These are phyloP conservation scores for Polypedilum pembai DNA, from an alignment of 1,140 invertebrate genomes.

Conservation along the genomic window DNA sequence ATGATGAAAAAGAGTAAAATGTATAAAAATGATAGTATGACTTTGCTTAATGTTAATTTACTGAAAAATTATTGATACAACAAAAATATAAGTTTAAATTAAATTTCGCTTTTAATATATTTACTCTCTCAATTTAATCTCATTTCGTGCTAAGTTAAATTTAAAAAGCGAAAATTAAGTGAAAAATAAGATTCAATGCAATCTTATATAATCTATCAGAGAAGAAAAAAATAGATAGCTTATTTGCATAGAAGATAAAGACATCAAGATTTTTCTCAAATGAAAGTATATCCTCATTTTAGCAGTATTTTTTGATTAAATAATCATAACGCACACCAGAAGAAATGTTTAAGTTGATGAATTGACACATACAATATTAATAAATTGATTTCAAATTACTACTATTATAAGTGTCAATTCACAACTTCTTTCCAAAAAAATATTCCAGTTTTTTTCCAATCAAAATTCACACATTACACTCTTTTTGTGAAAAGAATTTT, in stretches of 20 bases:
- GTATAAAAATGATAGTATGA: not conserved
- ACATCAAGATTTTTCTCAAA: not conserved
- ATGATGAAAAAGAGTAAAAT: not conserved
- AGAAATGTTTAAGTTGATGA: not conserved
- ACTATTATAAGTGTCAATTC: conserved; percentile 2
- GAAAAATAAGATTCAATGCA: not conserved
- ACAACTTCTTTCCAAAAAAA: not conserved
- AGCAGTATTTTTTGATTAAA: not conserved
- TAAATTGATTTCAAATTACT: not conserved
- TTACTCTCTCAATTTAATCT: conserved; percentile 18
- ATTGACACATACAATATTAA: not conserved
- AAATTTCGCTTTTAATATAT: not conserved
- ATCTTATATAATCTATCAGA: not conserved
- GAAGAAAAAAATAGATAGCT: not conserved
- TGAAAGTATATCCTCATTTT: not conserved
- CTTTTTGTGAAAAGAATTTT: not conserved
- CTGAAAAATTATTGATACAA: not conserved
- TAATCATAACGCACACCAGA: not conserved
- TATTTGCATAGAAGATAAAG: not conserved
- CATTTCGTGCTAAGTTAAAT: conserved; percentile 17
- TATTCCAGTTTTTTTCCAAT: not conserved
- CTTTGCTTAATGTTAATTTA: conserved; percentile 14
- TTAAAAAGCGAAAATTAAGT: conserved; percentile 9
- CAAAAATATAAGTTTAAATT: not conserved
- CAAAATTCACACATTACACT: not conserved